These are phyloP conservation scores for Drosophila merina DNA, from an alignment of 2,888 invertebrate genomes.

Conservation along the genomic window DNA sequence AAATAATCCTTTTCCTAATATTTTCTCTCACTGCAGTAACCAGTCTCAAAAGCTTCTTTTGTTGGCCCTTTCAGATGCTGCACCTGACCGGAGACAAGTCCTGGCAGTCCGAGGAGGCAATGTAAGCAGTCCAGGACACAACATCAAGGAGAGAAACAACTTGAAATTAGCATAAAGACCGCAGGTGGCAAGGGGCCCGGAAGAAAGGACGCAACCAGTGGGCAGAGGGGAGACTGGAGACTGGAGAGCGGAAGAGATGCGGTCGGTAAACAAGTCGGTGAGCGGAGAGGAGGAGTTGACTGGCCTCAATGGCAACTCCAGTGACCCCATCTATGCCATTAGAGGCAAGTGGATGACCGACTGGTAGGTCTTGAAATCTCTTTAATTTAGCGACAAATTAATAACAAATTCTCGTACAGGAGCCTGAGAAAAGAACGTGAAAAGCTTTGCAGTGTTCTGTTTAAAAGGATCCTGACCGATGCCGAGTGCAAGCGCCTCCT, in stretches of 20 bases:
- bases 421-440: constrained; percentile 90
- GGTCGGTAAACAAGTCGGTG: constrained; percentile 56
- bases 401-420: constrained; percentile 83
- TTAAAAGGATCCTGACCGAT: constrained; percentile 86
- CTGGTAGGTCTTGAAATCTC: constrained; percentile 86
- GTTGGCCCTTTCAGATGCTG: constrained; percentile 63
- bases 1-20: neutral
- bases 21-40: constrained; percentile 8
- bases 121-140: constrained; percentile 42
- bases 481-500: constrained; percentile 87
- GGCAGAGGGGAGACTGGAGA: constrained; percentile 6
- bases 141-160: constrained; percentile 46
- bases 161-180: constrained; percentile 53
- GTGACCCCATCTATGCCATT: constrained; percentile 90
- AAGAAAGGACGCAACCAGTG: neutral
- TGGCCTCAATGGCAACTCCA: constrained; percentile 85
- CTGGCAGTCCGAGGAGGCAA: constrained; percentile 48
- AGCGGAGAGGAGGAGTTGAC: constrained; percentile 82
- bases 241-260: constrained; percentile 46
- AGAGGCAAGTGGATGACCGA: constrained; percentile 91
- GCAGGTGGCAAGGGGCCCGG: constrained; percentile 15
- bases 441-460: constrained; percentile 88
- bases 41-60: constrained; percentile 20
- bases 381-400: neutral
- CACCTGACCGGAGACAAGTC: constrained; percentile 50